These are phyloP conservation scores for Acrocephalus kingi DNA, from an alignment of 2,113 vertebrate species.

Conservation along the genomic window DNA sequence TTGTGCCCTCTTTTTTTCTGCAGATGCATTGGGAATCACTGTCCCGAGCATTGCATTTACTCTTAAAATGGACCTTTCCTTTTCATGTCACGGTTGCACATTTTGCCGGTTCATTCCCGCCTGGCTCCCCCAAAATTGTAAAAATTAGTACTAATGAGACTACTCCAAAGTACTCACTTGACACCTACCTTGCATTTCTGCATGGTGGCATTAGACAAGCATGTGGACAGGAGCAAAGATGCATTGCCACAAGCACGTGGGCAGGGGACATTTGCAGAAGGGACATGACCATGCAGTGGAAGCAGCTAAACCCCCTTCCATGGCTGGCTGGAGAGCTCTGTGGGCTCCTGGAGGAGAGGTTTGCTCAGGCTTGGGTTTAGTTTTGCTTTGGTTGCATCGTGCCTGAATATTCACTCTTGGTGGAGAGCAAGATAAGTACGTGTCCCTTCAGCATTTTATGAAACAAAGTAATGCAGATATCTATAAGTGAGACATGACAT, in stretches of 20 bases:
- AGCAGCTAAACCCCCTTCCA: neutral
- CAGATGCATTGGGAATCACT: neutral
- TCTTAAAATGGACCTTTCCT: neutral
- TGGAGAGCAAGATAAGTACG: constrained; percentile 45
- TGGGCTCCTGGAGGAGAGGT: neutral
- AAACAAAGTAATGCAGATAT: constrained; percentile 71
- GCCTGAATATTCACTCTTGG: constrained; percentile 38
- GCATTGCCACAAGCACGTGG: neutral
- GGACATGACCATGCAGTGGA: neutral
- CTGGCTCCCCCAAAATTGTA: neutral
- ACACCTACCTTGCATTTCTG: neutral
- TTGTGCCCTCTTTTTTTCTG: neutral
- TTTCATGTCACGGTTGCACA: neutral
- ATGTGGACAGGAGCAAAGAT: rapidly evolving
- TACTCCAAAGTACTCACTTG: neutral
- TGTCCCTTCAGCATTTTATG: constrained; percentile 67
- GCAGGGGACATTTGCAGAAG: neutral
- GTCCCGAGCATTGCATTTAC: neutral
- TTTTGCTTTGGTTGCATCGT: neutral
- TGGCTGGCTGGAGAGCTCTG: neutral
- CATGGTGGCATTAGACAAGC: rapidly evolving
- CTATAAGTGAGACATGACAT: constrained; percentile 68
- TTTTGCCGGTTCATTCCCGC: neutral
- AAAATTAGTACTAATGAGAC: neutral
- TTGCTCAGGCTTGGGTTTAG: neutral